Percentiles rank a stretch among this genome's conserved stretches.
Conservation (phyloP, 2,113 vertebrate genomes). For the Megaleporinus macrocephalus region DNA sequence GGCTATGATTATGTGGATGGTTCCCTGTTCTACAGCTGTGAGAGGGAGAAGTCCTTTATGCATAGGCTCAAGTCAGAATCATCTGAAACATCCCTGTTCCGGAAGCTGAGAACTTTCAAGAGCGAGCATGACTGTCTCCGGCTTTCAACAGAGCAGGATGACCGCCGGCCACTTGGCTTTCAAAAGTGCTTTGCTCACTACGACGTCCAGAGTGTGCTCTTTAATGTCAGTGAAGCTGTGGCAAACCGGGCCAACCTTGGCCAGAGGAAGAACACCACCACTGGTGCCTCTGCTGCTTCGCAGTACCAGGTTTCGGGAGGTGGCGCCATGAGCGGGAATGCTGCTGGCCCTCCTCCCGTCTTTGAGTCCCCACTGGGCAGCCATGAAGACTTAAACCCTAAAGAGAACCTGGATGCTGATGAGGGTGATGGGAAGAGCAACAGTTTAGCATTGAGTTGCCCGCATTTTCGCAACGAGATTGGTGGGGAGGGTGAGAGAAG, state of each 20-base stretch:
- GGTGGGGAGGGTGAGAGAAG: slow-evolving; percentile 92
- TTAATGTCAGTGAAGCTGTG: slow-evolving; percentile 94
- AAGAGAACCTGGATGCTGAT: slow-evolving; percentile 91
- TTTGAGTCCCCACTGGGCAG: slow-evolving; percentile 92
- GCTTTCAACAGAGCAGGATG: slow-evolving; percentile 84
- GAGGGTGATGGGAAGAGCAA: slow-evolving; percentile 96
- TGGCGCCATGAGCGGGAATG: slow-evolving; percentile 7
- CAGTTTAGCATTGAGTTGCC: slow-evolving; percentile 86
- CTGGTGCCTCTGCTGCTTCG: slow-evolving; percentile 93
- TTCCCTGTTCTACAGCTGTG: slow-evolving; percentile 83
- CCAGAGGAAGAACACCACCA: slow-evolving; percentile 94
- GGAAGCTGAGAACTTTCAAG: slow-evolving; percentile 88
- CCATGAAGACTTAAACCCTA: slow-evolving; percentile 93
- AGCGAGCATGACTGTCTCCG: slow-evolving; percentile 89
- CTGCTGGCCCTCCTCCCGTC: slow-evolving; percentile 61
- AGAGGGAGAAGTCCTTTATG: slow-evolving; percentile 89
- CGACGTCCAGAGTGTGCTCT: slow-evolving; percentile 95
- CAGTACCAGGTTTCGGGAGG: slow-evolving; percentile 73
- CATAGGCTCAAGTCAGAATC: slow-evolving; percentile 88
- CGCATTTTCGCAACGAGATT: slow-evolving; percentile 94
- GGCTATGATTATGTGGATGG: slow-evolving; percentile 89
- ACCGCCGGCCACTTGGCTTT: slow-evolving; percentile 85
- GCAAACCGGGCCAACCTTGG: slow-evolving; percentile 84
- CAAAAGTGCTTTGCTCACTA: slow-evolving; percentile 97
- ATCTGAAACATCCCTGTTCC: slow-evolving; percentile 90